Evolutionary conservation across 2,888 invertebrate genomes (phyloP).

Genomic region (Blastobasis lacticolella): DNA sequence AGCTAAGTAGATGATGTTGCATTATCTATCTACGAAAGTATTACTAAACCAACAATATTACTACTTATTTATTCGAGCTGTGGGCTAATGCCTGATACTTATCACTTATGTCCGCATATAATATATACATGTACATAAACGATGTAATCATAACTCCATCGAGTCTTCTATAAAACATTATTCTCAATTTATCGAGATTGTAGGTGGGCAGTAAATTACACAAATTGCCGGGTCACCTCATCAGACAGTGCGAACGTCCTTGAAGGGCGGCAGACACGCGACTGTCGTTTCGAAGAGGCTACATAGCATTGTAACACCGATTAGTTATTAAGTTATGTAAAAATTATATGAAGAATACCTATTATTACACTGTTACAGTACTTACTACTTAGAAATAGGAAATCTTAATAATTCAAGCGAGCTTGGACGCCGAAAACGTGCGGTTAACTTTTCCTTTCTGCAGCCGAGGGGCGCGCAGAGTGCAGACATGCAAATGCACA

Average conservation of each 20-base stretch:
- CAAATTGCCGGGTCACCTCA: constrained; percentile 26
- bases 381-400: constrained; percentile 6
- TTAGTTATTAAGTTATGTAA: not conserved
- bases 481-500: constrained; percentile 19
- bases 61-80: no score
- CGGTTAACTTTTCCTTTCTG: constrained; percentile 14
- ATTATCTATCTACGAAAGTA: no score
- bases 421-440: constrained; percentile 8
- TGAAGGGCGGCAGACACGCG: constrained; percentile 17
- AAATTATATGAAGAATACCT: not conserved
- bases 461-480: constrained; percentile 2
- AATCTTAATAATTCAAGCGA: constrained; percentile 10
- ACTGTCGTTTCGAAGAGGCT: not conserved
- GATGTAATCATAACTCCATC: no score
- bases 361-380: not conserved
- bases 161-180: constrained; percentile 11
- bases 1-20: no score
- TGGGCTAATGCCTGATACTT: no score
- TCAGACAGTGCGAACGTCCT: constrained; percentile 22
- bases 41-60: no score
- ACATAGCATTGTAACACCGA: not conserved
- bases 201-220: constrained; percentile 32
- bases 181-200: constrained; percentile 20
- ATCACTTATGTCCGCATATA: no score
- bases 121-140: no score